Evolutionary conservation across 2,113 vertebrate species (phyloP).

Genomic region (Cyprinodon variegatus): DNA sequence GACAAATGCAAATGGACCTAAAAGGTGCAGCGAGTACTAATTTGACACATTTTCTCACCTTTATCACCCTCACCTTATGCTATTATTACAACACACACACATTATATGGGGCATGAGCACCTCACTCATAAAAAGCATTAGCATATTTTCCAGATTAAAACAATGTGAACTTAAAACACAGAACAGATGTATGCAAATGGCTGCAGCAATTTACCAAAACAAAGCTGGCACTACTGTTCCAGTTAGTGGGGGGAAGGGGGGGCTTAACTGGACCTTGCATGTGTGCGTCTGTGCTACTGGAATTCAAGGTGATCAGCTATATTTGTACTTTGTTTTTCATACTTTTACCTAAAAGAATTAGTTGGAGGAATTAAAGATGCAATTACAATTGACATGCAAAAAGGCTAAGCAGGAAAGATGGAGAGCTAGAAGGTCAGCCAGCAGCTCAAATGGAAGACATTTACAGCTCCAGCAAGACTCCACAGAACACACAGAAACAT

Average conservation of each 20-base stretch:
- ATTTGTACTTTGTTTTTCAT: not conserved
- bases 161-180: conserved; percentile 66
- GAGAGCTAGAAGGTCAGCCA: conserved; percentile 73
- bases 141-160: conserved; percentile 68
- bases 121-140: conserved; percentile 44
- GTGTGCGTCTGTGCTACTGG: conserved; percentile 1
- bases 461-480: conserved; percentile 69
- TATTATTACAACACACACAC: conserved; percentile 52
- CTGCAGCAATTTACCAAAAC: conserved; percentile 70
- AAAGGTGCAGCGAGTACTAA: conserved; percentile 49
- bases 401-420: conserved; percentile 72
- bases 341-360: not conserved
- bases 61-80: conserved; percentile 53
- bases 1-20: conserved; percentile 50
- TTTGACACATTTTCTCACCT: conserved; percentile 62
- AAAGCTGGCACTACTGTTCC: conserved; percentile 54
- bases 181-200: conserved; percentile 72
- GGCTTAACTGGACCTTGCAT: not conserved
- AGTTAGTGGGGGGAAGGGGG: conserved; percentile 20
- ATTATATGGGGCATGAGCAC: conserved; percentile 1
- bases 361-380: not conserved
- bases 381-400: conserved; percentile 53
- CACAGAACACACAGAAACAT: conserved; percentile 46
- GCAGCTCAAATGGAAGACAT: conserved; percentile 75
- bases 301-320: conserved; percentile 1